Conservation (phyloP, 2,888 invertebrate genomes). For the Dione vanillae region DNA sequence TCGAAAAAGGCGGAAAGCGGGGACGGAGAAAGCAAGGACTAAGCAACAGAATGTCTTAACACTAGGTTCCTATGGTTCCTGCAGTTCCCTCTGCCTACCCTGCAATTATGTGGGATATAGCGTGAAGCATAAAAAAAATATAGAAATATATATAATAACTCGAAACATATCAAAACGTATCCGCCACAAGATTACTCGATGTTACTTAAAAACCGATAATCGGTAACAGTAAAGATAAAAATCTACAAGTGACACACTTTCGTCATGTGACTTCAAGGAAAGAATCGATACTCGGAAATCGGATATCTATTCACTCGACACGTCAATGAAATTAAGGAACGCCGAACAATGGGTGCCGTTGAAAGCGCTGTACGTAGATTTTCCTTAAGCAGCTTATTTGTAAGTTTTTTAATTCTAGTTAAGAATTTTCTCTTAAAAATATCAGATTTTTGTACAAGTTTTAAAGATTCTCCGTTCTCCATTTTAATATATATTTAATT, state of each 20-base stretch:
- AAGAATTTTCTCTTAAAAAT: no score
- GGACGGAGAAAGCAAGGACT: no score
- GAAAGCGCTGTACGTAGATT: background rate
- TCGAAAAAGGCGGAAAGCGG: no score
- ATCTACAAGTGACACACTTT: slow-evolving; percentile 48
- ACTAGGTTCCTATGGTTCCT: no score
- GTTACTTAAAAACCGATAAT: slow-evolving; percentile 34
- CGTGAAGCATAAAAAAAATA: background rate
- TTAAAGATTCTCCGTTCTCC: no score
- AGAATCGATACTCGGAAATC: slow-evolving; percentile 41
- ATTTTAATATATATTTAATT: no score
- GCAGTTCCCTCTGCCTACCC: no score
- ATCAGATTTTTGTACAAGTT: no score
- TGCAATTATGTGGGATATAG: background rate
- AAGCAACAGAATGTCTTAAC: no score
- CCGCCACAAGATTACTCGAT: slow-evolving; percentile 9
- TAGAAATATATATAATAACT: background rate
- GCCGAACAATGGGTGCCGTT: slow-evolving; percentile 26
- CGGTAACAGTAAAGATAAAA: slow-evolving; percentile 33
- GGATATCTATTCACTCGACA: slow-evolving; percentile 33
- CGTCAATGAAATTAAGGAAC: slow-evolving; percentile 31
- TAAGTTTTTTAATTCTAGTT: background rate
- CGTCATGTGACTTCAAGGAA: slow-evolving; percentile 43
- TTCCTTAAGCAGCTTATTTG: slow-evolving; percentile 24
- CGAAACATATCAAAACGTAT: slow-evolving; percentile 9